Evolutionary conservation across 1,140 invertebrate genomes (phyloP), one percentile per base, ranked within the genome.

Genomic region (Oedothorax gibbosus): DNA sequence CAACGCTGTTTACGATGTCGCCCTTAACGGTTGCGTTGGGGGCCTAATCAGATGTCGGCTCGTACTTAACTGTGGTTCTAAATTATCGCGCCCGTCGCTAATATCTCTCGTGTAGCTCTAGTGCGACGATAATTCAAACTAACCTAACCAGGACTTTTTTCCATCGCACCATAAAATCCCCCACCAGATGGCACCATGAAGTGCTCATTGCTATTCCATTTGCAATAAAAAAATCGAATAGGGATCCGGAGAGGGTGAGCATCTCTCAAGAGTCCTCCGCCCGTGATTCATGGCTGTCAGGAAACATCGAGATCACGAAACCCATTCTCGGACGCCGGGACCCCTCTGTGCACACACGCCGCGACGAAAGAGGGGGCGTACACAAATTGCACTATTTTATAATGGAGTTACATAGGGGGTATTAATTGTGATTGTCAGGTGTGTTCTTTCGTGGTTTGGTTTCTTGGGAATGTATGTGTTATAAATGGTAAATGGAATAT

Each of bases 231-330:
- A 12, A 62, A 64, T n/a, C 15, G 35, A 7, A 54, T 35, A 51
- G 53, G 20, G 35, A 35, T 35, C 35, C 57, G 64, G 53, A 11
- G 80, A 65, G 21, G 69, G 20, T 12, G 21, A 82, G 66, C 69
- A 64, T 73, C 69, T 73, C 80, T 82, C 80, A 82, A 73, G 80
- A 68, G 80, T 82, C 69, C 69, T 82, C 49, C 21, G 65, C 50
- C 20, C n/a, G 80, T 82, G 80, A 82, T 82, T 82, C 80, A 82
- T 64, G 80, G 80, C 80, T 82, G 80, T 82, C 80, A 82, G 80
- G 80, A 73, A 73, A 82, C 80, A 82, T 82, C 80, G 69, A 73
- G 80, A 82, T 82, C 80, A 82, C 80, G 72, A 82, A 73, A 82
- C 69, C 80, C 80, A 73, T 73, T 73, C 68, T 62, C 35, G 68